Conservation (phyloP, 2,888 invertebrate species). For the Dryococelus australis region DNA sequence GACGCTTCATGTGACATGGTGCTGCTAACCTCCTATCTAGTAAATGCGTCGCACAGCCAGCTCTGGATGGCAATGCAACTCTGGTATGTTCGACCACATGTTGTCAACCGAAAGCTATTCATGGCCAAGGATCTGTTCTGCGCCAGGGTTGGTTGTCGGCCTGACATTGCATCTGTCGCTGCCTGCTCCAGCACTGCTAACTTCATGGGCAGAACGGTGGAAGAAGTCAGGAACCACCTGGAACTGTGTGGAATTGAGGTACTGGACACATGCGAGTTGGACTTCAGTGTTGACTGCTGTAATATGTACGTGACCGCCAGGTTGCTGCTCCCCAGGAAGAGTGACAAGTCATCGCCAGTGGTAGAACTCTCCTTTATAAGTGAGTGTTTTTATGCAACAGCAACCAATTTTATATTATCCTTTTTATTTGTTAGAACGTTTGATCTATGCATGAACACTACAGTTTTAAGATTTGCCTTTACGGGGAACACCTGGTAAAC, state of each 20-base stretch:
- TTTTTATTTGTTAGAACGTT: slow-evolving; percentile 47
- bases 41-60: slow-evolving; percentile 50
- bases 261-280: slow-evolving; percentile 18
- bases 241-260: slow-evolving; percentile 19
- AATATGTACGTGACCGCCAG: background rate
- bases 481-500: too few species aligned
- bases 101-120: slow-evolving; percentile 75
- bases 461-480: too few species aligned
- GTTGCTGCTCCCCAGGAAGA: slow-evolving; percentile 42
- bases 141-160: slow-evolving; percentile 39
- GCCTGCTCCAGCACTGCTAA: background rate
- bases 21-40: background rate
- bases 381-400: slow-evolving; percentile 56
- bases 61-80: slow-evolving; percentile 73
- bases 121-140: slow-evolving; percentile 55
- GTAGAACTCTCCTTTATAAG: slow-evolving; percentile 41
- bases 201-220: background rate
- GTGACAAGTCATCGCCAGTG: slow-evolving; percentile 34
- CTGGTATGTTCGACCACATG: slow-evolving; percentile 72
- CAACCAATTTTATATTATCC: slow-evolving; percentile 57
- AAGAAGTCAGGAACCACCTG: slow-evolving; percentile 36
- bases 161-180: background rate
- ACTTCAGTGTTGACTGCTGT: background rate
- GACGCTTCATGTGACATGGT: background rate
- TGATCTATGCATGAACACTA: too few species aligned